These are phyloP conservation scores for Melanaphis sacchari DNA, from an alignment of 1,140 invertebrate species.

Conservation along the genomic window DNA sequence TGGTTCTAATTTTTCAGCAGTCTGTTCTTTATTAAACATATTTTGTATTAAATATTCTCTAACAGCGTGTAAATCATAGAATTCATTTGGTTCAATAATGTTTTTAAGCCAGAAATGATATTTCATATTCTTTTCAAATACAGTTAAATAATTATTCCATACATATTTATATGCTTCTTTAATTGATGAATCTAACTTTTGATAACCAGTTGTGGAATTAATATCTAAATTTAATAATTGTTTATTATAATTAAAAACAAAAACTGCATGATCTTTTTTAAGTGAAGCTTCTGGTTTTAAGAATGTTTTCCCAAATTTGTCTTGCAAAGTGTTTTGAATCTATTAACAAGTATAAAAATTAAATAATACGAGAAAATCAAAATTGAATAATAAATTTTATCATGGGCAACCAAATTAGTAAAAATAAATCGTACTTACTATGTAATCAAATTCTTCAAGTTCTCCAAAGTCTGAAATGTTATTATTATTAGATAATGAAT, in stretches of 20 bases:
- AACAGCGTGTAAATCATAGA: neutral
- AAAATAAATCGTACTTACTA: neutral
- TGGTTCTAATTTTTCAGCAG: neutral
- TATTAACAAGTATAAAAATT: neutral
- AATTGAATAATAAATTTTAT: neutral
- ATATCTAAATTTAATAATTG: neutral
- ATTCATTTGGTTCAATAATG: constrained; percentile 21
- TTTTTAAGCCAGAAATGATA: constrained; percentile 32
- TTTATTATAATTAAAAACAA: neutral
- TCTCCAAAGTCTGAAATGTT: neutral
- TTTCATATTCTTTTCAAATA: neutral
- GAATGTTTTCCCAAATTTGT: neutral
- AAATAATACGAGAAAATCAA: neutral
- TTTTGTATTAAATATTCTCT: constrained; percentile 28
- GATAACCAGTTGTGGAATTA: neutral
- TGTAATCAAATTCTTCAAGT: neutral
- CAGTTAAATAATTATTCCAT: neutral
- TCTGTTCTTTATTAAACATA: neutral
- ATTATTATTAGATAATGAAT: neutral
- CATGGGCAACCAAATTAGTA: neutral
- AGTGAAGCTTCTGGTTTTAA: neutral
- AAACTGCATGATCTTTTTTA: neutral
- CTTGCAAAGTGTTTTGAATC: neutral
- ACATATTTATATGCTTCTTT: neutral
- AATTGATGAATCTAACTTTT: constrained; percentile 1